A percentile compares a stretch with the other conserved stretches of the same genome.
Evolutionary conservation across 2,888 invertebrate species (phyloP).

Genomic region (Linnaemya vulpina): DNA sequence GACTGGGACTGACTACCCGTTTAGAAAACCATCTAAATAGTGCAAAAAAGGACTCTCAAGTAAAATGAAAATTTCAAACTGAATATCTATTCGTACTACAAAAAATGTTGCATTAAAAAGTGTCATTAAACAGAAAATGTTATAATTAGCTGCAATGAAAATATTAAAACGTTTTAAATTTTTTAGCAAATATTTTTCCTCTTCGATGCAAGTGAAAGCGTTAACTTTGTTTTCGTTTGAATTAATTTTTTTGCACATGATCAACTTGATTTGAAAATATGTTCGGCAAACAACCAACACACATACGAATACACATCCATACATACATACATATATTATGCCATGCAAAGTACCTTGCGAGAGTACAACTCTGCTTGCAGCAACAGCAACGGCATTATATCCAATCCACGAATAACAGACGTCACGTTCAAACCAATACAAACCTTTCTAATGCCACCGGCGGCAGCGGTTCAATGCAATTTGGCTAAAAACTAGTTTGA

Average conservation of each 20-base stretch:
- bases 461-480: conserved; percentile 49
- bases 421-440: conserved; percentile 28
- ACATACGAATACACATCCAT: no score
- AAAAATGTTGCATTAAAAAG: not conserved
- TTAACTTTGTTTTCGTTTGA: conserved; percentile 47
- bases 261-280: conserved; percentile 55
- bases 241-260: conserved; percentile 42
- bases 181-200: conserved; percentile 30
- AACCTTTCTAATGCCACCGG: conserved; percentile 51
- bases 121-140: conserved; percentile 1
- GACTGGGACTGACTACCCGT: no score
- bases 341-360: conserved; percentile 56
- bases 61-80: no score
- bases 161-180: not conserved
- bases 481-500: conserved; percentile 59
- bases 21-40: no score
- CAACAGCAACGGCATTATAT: conserved; percentile 41
- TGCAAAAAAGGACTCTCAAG: no score
- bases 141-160: conserved; percentile 4
- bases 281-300: conserved; percentile 14
- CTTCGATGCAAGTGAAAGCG: conserved; percentile 65
- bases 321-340: conserved; percentile 1
- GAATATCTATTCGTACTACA: not conserved
- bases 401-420: conserved; percentile 18
- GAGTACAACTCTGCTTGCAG: conserved; percentile 16